Evolutionary conservation across 2,888 invertebrate species (phyloP), one percentile per base, ranked within the genome.

Genomic region (Phaedon cochleariae): DNA sequence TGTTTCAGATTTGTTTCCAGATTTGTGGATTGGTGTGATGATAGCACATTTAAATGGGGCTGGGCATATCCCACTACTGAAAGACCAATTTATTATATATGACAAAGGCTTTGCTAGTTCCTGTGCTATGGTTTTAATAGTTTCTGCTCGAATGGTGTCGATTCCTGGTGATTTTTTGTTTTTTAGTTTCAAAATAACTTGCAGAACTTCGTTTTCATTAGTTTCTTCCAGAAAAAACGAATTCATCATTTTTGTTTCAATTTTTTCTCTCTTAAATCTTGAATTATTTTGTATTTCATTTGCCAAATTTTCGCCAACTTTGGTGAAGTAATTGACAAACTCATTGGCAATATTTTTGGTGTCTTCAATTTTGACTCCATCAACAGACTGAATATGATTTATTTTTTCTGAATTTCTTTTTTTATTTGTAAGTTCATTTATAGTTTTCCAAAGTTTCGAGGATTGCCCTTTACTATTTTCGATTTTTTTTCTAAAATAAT

Each of bases 201-300:
- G 3, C 5, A 18, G 4, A 18, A 49, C 20, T 49, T 49, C 21
- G 7, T n/a, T 6, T 29, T 29, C 31, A 29, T 52, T 26, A 5
- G 52, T 52, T 26, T 52, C 52, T 52, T 52, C 52, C n/a, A 31
- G 15, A 18, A 22, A 52, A 22, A 52, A 52, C 2, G 52, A 52
- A 15, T 52, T 52, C 17, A 52, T 10, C 6, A 29, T 7, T 6
- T 18, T 9, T 9, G n/a, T 52, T 29, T n/a, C 29, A 6, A 29
- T 2, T 1, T 29, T 5, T 26, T 29, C 7, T 52, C 12, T 29
- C 15, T 52, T 15, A 5, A 29, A 1, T 31, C n/a, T 7, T 17
- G 31, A 9, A 12, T 29, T n/a, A n/a, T 29, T 29, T 52, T 29
- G 21, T 9, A 52, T 52, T 12, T 6, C 17, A 34, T 54, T 9